Base-by-base conservation (phyloP, 2,797 vertebrate genomes). In the Acanthurus tractus region DNA sequence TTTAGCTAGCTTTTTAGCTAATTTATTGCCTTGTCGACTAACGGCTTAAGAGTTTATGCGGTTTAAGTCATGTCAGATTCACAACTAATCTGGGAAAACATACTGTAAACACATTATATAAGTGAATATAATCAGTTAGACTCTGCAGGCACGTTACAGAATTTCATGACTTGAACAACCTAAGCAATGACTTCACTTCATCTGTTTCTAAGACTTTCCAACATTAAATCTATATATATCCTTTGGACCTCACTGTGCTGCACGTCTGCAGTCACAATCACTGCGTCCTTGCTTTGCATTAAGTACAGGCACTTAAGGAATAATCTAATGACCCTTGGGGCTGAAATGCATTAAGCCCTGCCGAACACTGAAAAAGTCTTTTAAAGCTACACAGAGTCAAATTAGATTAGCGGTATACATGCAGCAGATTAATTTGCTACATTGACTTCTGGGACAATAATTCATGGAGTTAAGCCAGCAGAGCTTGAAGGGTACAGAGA, bases 321-420 rank as follows among this genome's bases (percentile, higher is more conserved):
- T 48, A 69, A 50, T 54, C 20, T 69, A 66, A 67, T 59, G 65
- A 63, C 57, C 55, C 72, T 20, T 3, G 65, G 38, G 63, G 36
- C 52, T 83, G 67, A 70, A 67, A 62, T 55, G 45, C 29, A 72
- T 79, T 69, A 65, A 57, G 10, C 25, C 6, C 52, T 1, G 20
- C 68, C 67, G 67, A 45, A 70, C 70, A 62, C n/a, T 82, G 29
- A 81, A 76, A 74, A 36, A 18, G n/a, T 61, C 7, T 64, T 85
- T 78, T 59, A 49, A 59, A 72, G 40, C 49, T 29, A 45, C 20
- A 67, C 70, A 59, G 42, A 65, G 69, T 74, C 20, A 29, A 59
- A 42, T 45, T 46, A 53, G 49, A 73, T 73, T 78, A 40, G 8
- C 10, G 8, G 38, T 40, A 65, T 29, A 67, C 44, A 55, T 55